Base-by-base conservation (phyloP, 2,113 vertebrate species). In the Callopanchax toddi region DNA sequence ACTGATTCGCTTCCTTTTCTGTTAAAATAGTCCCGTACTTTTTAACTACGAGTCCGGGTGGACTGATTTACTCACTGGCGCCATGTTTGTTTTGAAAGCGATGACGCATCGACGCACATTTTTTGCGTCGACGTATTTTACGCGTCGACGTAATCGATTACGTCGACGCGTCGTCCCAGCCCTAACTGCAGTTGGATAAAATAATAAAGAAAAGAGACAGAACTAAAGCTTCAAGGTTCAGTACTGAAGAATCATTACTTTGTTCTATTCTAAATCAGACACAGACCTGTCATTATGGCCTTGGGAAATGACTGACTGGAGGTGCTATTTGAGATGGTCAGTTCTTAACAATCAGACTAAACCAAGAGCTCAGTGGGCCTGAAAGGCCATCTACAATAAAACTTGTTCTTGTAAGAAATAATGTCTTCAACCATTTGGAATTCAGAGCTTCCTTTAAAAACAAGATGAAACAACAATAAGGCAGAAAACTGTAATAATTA, bases 251-350 rank as follows among this genome's bases (percentile, higher is more conserved):
- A 52, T 58, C 59, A 78, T 72, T 66, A 48, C 26, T 53, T 49
- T 49, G 44, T 60, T 62, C 57, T 44, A 5, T 62, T 68, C 77
- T 69, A 74, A 85, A 83, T 85, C 62, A 55, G 56, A 83, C 68
- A 43, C 63, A 60, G 51, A 60, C 75, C 64, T 82, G 80, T 83
- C 79, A 78, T 81, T 83, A 79, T 72, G 71, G 76, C 51, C 60
- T 40, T 60, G 64, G 53, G 29, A 87, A 88, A 81, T 74, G 21
- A 85, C 25, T 51, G 68, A 59, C 48, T 74, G 53, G 37, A 70
- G 50, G 63, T 61, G 64, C 74, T 57, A 60, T 79, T 72, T 55
- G n/a, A 79, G 58, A 78, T 44, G 18, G 29, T 17, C 16, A 29
- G 63, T 22, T 51, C n/a, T 61, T 63, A 79, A 54, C 44, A 1